These are phyloP conservation scores for Trypoxylus dichotomus DNA, from an alignment of 1,140 invertebrate genomes.

Conservation along the genomic window DNA sequence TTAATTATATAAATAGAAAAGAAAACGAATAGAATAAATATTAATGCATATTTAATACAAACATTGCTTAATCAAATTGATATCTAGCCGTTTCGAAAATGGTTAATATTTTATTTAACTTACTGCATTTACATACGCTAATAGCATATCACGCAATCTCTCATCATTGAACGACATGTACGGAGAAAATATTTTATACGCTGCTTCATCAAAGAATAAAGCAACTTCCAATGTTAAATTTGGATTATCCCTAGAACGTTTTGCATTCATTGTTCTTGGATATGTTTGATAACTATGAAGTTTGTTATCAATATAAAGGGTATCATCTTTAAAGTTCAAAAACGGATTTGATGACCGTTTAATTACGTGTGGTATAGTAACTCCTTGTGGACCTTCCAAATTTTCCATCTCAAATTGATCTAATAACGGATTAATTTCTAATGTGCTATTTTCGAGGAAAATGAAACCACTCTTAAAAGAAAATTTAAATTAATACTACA, in stretches of 20 bases:
- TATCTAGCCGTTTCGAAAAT: no score
- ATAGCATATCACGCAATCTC: conserved; percentile 68
- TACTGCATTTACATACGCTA: conserved; percentile 76
- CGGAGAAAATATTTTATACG: conserved; percentile 69
- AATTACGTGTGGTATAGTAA: conserved; percentile 58
- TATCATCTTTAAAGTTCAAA: background rate
- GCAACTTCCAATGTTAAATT: conserved; percentile 66
- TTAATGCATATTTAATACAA: no score
- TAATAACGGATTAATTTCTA: conserved; percentile 69
- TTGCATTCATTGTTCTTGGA: background rate
- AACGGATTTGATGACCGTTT: conserved; percentile 53
- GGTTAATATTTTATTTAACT: conserved; percentile 40
- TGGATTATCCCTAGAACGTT: conserved; percentile 36
- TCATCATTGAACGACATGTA: conserved; percentile 66
- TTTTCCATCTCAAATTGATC: conserved; percentile 42
- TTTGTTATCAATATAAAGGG: background rate
- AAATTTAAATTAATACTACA: background rate
- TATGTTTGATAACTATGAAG: background rate
- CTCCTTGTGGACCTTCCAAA: conserved; percentile 39
- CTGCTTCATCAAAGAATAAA: conserved; percentile 74
- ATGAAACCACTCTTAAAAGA: conserved; percentile 62
- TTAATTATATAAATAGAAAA: no score
- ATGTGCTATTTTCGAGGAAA: conserved; percentile 63
- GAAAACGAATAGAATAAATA: no score
- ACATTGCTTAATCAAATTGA: no score